Percentiles rank a stretch among this genome's conserved stretches.
phyloP scores from a whole-genome alignment of 2,888 invertebrate species.

The Helicoverpa assulta region DNA sequence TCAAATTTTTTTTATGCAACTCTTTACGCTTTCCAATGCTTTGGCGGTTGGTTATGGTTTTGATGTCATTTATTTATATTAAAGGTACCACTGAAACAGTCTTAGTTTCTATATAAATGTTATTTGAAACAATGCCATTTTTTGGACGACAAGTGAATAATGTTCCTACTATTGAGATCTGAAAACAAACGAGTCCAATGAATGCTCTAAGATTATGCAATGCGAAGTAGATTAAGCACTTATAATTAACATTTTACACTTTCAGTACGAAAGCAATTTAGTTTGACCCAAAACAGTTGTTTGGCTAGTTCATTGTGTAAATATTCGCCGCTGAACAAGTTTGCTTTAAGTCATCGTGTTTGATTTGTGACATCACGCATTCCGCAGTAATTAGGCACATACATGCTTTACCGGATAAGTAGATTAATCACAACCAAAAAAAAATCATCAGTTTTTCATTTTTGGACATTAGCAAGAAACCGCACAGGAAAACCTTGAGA shows the following conservation, averaged over 20 bases:
- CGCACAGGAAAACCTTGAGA: neutral
- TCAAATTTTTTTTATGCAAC: conserved; percentile 9
- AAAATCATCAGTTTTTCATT: neutral
- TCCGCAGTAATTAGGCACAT: conserved; percentile 46
- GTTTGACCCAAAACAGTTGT: conserved; percentile 27
- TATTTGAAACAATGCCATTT: too few species aligned
- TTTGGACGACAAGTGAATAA: too few species aligned
- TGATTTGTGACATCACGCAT: conserved; percentile 62
- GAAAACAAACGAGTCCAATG: too few species aligned
- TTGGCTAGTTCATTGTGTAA: conserved; percentile 50
- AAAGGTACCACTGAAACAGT: too few species aligned
- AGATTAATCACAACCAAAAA: conserved; percentile 30
- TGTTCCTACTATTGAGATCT: too few species aligned
- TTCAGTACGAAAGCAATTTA: conserved; percentile 37
- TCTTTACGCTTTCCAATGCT: conserved; percentile 47
- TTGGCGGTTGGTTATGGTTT: neutral
- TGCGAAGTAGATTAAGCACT: neutral
- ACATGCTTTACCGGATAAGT: conserved; percentile 31
- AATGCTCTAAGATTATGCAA: neutral
- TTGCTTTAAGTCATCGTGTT: conserved; percentile 60
- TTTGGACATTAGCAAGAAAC: neutral
- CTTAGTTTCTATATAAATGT: too few species aligned
- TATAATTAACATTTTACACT: conserved; percentile 38
- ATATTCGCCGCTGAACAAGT: conserved; percentile 54
- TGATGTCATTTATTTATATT: neutral